A percentile compares a stretch with the other conserved stretches of the same genome.
phyloP scores from a whole-genome alignment of 2,888 invertebrate species.

The Ormyrus thymus region DNA sequence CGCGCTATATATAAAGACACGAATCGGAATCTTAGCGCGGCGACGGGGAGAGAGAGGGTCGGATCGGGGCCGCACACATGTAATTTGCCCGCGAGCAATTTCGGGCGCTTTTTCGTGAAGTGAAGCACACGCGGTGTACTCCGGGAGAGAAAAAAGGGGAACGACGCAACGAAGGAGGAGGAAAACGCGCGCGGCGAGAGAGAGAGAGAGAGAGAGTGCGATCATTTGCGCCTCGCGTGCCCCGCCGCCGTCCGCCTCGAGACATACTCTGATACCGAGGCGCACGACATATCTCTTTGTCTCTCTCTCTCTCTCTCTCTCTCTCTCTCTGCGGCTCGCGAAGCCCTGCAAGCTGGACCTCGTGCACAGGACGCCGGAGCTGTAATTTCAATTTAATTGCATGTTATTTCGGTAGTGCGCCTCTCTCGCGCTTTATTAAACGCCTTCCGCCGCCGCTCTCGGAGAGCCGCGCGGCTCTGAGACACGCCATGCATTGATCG shows the following conservation, averaged over 20 bases:
- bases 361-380: constrained; percentile 45
- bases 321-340: constrained; percentile 9
- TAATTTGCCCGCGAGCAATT: constrained; percentile 47
- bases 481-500: not conserved
- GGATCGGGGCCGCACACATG: constrained; percentile 22
- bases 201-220: constrained; percentile 43
- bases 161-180: not conserved
- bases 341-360: constrained; percentile 52
- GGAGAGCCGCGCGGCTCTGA: constrained; percentile 15
- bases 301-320: constrained; percentile 16
- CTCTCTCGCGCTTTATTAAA: constrained; percentile 65
- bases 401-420: constrained; percentile 64
- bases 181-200: not conserved
- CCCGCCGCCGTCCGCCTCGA: constrained; percentile 34
- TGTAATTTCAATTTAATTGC: constrained; percentile 70
- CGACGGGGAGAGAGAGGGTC: not conserved
- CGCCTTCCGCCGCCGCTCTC: constrained; percentile 63
- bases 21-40: constrained; percentile 5
- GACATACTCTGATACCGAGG: constrained; percentile 30
- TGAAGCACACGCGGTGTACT: not conserved
- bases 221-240: constrained; percentile 58
- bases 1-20: not conserved
- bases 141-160: not conserved
- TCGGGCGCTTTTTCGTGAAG: constrained; percentile 36
- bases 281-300: constrained; percentile 1